Conservation (phyloP, 2,888 invertebrate genomes). For the Rambutsinella grinnellia region DNA sequence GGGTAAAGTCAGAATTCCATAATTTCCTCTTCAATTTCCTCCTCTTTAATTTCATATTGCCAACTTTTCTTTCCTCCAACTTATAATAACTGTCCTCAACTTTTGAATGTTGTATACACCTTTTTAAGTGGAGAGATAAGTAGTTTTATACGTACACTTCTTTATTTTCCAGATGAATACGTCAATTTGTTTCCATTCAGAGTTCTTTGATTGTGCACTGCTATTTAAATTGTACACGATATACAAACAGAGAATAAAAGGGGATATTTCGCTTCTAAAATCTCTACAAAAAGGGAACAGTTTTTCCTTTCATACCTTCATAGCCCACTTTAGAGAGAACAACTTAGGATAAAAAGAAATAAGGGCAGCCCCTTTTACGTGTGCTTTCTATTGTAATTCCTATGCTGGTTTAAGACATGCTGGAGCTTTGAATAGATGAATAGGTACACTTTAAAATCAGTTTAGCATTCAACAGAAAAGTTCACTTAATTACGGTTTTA, state of each 20-base stretch:
- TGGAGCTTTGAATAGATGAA: background rate
- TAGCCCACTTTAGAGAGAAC: slow-evolving; percentile 15
- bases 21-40: too few species aligned
- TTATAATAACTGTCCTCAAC: too few species aligned
- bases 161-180: slow-evolving; percentile 30
- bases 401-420: background rate
- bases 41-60: too few species aligned
- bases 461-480: background rate
- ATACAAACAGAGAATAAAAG: too few species aligned
- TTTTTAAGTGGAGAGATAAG: background rate
- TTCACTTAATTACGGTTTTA: background rate
- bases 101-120: too few species aligned
- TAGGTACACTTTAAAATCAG: background rate
- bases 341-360: background rate
- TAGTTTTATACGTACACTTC: background rate
- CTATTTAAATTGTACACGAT: too few species aligned
- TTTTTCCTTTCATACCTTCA: slow-evolving; percentile 27
- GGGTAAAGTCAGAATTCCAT: too few species aligned
- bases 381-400: background rate
- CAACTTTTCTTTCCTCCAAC: too few species aligned
- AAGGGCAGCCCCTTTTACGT: slow-evolving; percentile 30
- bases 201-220: slow-evolving; percentile 29
- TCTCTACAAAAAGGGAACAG: background rate
- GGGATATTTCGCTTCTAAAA: too few species aligned
- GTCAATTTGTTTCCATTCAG: slow-evolving; percentile 36